These are phyloP conservation scores for Podarcis siculus DNA, from an alignment of 2,797 vertebrate species.

Conservation along the genomic window DNA sequence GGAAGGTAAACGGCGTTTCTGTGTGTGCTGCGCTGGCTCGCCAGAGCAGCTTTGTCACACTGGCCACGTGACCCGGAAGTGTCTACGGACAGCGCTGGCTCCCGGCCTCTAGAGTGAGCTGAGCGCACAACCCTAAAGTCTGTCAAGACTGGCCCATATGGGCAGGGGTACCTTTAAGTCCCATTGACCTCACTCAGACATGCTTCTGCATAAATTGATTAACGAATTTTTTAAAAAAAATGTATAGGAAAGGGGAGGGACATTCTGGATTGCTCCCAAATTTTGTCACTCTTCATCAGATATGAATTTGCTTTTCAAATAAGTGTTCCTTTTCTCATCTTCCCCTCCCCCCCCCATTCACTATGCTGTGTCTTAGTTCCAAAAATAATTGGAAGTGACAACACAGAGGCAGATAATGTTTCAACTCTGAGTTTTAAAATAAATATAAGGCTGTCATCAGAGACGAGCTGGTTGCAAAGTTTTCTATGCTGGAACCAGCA, in stretches of 20 bases:
- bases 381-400: slow-evolving; percentile 79
- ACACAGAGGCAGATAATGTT: slow-evolving; percentile 73
- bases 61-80: no score
- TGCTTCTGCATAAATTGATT: not conserved
- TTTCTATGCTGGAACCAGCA: slow-evolving; percentile 67
- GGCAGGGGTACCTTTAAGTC: no score
- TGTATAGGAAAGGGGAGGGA: slow-evolving; percentile 44
- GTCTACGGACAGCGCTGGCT: no score
- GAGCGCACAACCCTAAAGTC: no score
- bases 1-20: no score
- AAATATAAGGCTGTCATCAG: slow-evolving; percentile 77
- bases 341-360: slow-evolving; percentile 43
- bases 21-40: no score
- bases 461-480: slow-evolving; percentile 59
- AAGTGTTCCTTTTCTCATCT: slow-evolving; percentile 48
- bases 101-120: no score
- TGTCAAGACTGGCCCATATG: no score
- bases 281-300: slow-evolving; percentile 77
- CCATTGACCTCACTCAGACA: not conserved
- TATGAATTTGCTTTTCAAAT: slow-evolving; percentile 72
- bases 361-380: slow-evolving; percentile 59
- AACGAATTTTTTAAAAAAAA: slow-evolving; percentile 7
- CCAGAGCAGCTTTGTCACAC: no score
- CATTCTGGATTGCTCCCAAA: slow-evolving; percentile 58
- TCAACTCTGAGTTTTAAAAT: slow-evolving; percentile 76